Conservation (phyloP, 2,797 vertebrate species). For the Semotilus atromaculatus region DNA sequence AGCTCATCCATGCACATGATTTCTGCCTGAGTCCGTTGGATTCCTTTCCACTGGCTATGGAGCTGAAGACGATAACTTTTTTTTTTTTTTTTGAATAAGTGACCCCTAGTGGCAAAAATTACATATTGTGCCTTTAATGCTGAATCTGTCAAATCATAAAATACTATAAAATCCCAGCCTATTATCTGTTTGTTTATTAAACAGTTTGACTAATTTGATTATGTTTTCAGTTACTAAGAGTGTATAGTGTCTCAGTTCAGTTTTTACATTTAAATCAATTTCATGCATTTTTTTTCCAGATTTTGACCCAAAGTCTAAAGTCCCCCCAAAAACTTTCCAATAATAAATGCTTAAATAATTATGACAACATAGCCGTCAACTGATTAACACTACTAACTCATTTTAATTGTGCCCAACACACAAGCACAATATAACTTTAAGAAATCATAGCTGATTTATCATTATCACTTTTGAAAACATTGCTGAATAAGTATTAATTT, state of each 20-base stretch:
- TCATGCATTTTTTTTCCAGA: not conserved
- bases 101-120: too few relatives aligned
- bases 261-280: not conserved
- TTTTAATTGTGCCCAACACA: too few relatives aligned
- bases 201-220: not conserved
- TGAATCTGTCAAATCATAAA: not conserved
- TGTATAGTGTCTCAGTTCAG: too few relatives aligned
- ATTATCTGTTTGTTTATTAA: not conserved
- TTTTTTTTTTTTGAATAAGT: too few relatives aligned
- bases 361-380: not conserved
- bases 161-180: not conserved
- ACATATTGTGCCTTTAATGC: too few relatives aligned
- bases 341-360: not conserved
- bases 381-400: not conserved
- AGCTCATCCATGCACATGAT: too few relatives aligned
- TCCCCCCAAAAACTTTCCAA: not conserved
- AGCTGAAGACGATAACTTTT: too few relatives aligned
- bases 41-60: too few relatives aligned
- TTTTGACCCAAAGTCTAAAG: not conserved
- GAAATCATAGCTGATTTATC: too few relatives aligned
- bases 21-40: too few relatives aligned
- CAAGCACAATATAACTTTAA: too few relatives aligned
- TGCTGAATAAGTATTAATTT: not conserved
- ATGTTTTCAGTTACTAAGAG: not conserved
- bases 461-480: too few relatives aligned